Conservation (phyloP, 2,113 vertebrate genomes). For the Hiodon alosoides region DNA sequence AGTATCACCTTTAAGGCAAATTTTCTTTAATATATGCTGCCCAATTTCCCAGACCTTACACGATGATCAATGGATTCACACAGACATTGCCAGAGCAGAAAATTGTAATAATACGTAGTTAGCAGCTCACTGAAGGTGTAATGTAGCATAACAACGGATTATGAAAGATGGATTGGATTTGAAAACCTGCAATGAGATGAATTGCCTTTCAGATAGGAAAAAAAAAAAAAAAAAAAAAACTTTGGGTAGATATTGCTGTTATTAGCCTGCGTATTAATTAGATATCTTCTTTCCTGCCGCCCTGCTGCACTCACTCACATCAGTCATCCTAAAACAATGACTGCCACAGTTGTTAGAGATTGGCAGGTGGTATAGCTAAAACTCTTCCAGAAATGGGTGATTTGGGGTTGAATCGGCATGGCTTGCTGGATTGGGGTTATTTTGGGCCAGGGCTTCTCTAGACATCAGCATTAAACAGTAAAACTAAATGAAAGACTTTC, state of each 20-base stretch:
- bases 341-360: too few relatives aligned
- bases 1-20: background rate
- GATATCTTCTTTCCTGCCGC: background rate
- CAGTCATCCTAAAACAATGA: too few relatives aligned
- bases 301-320: too few relatives aligned
- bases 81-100: slow-evolving; percentile 12
- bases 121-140: slow-evolving; percentile 23
- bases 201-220: slow-evolving; percentile 16
- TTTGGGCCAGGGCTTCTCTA: too few relatives aligned
- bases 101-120: slow-evolving; percentile 20
- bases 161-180: slow-evolving; percentile 23
- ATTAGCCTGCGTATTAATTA: slow-evolving; percentile 15
- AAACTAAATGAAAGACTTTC: too few relatives aligned
- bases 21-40: background rate
- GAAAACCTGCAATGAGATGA: slow-evolving; percentile 12
- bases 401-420: too few relatives aligned
- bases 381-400: too few relatives aligned
- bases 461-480: too few relatives aligned
- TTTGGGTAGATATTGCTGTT: slow-evolving; percentile 21
- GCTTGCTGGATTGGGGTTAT: too few relatives aligned
- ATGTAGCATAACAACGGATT: slow-evolving; percentile 19
- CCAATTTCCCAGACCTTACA: background rate
- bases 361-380: too few relatives aligned
- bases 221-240: too few relatives aligned
- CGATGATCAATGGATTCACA: slow-evolving; percentile 17